These are phyloP conservation scores for Phoebastria nigripes DNA, from an alignment of 2,797 vertebrate species.

Conservation along the genomic window DNA sequence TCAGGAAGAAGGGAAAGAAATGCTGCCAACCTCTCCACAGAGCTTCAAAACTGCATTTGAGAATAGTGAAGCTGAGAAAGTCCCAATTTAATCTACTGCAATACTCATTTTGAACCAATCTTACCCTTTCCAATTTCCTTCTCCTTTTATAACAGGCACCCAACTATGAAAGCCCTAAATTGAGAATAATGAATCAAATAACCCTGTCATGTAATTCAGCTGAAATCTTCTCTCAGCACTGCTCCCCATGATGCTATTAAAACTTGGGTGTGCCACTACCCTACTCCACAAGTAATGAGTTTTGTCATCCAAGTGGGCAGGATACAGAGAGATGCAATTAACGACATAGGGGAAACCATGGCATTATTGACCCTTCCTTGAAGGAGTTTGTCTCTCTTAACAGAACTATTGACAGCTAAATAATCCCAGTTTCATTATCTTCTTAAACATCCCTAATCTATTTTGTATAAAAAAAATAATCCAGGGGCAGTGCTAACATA, in stretches of 20 bases:
- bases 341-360: not conserved
- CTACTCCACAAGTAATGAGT: not conserved
- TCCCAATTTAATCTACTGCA: not conserved
- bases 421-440: slow-evolving; percentile 28
- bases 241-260: not conserved
- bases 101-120: not conserved
- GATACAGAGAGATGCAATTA: not conserved
- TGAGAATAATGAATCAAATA: slow-evolving; percentile 27
- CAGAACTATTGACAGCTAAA: slow-evolving; percentile 21
- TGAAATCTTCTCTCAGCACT: not conserved
- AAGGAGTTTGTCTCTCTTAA: slow-evolving; percentile 34
- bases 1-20: not conserved
- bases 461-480: slow-evolving; percentile 5
- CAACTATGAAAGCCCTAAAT: slow-evolving; percentile 9
- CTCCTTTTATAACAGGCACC: not conserved
- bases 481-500: not conserved
- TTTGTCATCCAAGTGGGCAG: not conserved
- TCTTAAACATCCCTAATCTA: slow-evolving; percentile 34
- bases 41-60: slow-evolving; percentile 16
- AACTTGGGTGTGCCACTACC: not conserved
- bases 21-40: not conserved
- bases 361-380: slow-evolving; percentile 26
- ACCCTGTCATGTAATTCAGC: not conserved
- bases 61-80: not conserved
- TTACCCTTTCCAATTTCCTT: not conserved